These are phyloP conservation scores for Cephus spinipes DNA, from an alignment of 2,888 invertebrate species.

Conservation along the genomic window DNA sequence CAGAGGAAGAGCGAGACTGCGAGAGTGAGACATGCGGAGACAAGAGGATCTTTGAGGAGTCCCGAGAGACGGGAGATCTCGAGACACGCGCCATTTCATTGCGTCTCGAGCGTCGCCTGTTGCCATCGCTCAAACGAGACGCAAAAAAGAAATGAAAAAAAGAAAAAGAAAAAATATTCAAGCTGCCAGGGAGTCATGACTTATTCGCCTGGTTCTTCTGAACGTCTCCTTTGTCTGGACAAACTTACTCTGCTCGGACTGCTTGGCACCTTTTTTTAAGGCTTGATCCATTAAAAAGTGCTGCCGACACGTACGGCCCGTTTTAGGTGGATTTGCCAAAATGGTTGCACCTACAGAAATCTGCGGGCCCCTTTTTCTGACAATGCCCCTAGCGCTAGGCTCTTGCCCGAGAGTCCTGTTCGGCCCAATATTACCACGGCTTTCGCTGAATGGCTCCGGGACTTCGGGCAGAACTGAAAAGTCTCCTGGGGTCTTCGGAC, in stretches of 20 bases:
- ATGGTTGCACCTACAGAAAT: background rate
- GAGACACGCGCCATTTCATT: constrained; percentile 53
- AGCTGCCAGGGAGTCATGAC: background rate
- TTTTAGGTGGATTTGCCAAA: background rate
- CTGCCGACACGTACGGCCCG: background rate
- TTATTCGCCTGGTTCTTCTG: constrained; percentile 31
- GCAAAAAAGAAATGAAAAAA: background rate
- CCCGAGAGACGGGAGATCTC: constrained; percentile 5
- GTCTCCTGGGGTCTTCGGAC: background rate
- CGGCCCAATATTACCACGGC: background rate
- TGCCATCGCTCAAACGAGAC: constrained; percentile 52
- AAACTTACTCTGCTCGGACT: background rate
- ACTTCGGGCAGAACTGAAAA: background rate
- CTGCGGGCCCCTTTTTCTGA: background rate
- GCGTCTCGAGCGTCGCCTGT: constrained; percentile 51
- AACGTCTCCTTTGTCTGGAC: constrained; percentile 13
- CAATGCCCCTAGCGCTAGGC: background rate
- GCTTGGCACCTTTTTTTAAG: background rate
- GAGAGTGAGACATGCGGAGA: background rate
- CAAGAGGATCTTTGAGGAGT: constrained; percentile 10
- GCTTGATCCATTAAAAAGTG: background rate
- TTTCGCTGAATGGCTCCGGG: background rate
- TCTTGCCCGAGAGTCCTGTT: background rate
- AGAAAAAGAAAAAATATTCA: background rate
- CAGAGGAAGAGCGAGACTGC: background rate